phyloP scores from a whole-genome alignment of 1,140 invertebrate species.

The Cydia amplana region DNA sequence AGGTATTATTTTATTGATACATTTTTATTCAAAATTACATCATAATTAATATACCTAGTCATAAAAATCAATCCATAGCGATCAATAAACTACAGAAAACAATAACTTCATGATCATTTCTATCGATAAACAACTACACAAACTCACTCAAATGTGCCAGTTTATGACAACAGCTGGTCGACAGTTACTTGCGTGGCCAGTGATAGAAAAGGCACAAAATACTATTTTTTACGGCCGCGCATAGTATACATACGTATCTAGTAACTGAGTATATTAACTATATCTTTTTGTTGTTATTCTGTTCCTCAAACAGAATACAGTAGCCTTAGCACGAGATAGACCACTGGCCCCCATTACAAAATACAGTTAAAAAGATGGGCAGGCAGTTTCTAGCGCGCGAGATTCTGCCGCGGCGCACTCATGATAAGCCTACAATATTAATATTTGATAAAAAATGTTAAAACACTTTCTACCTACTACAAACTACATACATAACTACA shows the following conservation, averaged over 20 bases:
- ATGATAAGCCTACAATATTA: no score
- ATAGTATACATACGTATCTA: neutral
- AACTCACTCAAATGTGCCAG: slow-evolving; percentile 55
- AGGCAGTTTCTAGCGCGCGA: no score
- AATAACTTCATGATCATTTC: slow-evolving; percentile 38
- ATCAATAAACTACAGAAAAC: slow-evolving; percentile 43
- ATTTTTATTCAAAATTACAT: slow-evolving; percentile 49
- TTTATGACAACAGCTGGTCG: slow-evolving; percentile 65
- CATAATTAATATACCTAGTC: slow-evolving; percentile 34
- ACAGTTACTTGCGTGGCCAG: neutral
- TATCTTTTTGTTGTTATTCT: neutral
- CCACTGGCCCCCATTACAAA: no score
- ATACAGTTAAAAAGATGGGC: no score
- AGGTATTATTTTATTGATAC: slow-evolving; percentile 36
- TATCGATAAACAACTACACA: slow-evolving; percentile 33
- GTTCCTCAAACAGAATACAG: no score
- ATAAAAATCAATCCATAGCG: slow-evolving; percentile 42
- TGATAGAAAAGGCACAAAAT: neutral
- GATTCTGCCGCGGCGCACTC: no score
- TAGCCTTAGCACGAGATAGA: no score
- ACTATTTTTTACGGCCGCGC: neutral
- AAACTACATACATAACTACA: no score
- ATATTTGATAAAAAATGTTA: no score
- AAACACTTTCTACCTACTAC: no score
- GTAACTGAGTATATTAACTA: neutral